These are phyloP conservation scores for Neodiprion lecontei DNA, from an alignment of 1,140 invertebrate species.

Conservation along the genomic window DNA sequence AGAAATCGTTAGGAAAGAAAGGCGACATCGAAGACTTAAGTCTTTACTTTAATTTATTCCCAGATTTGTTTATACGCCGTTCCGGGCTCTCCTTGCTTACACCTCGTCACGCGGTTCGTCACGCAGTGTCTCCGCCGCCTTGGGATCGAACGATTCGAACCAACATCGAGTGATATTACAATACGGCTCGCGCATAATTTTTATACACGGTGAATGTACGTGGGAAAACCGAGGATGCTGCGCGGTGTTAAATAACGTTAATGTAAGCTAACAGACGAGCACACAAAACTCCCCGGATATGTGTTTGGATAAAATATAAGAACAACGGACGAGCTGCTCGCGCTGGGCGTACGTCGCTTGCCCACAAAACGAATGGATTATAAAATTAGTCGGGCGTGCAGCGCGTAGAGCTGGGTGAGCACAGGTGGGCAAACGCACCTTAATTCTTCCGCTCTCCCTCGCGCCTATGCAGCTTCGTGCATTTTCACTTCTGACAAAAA, in stretches of 20 bases:
- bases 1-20: background rate
- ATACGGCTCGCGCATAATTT: background rate
- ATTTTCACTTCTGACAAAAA: background rate
- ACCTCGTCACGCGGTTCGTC: too few relatives aligned
- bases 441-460: background rate
- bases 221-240: background rate
- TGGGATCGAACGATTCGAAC: too few relatives aligned
- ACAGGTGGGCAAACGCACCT: background rate
- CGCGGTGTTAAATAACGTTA: conserved; percentile 15
- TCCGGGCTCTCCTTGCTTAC: too few relatives aligned
- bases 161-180: background rate
- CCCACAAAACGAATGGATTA: background rate
- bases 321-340: background rate
- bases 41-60: background rate
- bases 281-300: background rate
- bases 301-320: conserved; percentile 15
- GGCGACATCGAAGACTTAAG: background rate
- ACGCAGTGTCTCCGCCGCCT: background rate
- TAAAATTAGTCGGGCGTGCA: background rate
- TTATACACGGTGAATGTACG: background rate
- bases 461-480: background rate
- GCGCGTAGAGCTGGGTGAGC: background rate
- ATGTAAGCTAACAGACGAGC: conserved; percentile 10
- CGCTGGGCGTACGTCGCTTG: background rate
- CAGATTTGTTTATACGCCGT: background rate